These are phyloP conservation scores for Porites australiensis DNA, from an alignment of 64 coral and sea anemone genomes.

Conservation along the genomic window DNA sequence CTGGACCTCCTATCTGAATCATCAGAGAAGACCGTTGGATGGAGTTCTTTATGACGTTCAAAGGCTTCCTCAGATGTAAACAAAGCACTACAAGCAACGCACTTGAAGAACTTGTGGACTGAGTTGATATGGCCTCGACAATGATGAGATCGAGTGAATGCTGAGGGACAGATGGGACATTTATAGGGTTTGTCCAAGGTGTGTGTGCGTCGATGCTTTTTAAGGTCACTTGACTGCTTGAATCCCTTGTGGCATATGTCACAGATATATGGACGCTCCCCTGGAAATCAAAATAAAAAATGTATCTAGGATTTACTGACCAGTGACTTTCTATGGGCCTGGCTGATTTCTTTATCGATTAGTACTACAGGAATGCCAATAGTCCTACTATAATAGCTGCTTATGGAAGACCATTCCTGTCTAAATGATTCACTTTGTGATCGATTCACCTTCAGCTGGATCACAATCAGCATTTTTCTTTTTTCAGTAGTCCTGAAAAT, in stretches of 20 bases:
- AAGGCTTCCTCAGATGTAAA: conserved; percentile 94
- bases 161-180: conserved; percentile 90
- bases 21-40: conserved; percentile 52
- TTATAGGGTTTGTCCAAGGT: conserved; percentile 92
- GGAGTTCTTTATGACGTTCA: conserved; percentile 80
- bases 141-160: conserved; percentile 92
- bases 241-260: conserved; percentile 94
- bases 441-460: no score
- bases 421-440: no score
- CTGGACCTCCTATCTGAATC: neutral
- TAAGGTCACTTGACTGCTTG: conserved; percentile 97
- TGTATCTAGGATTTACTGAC: no score
- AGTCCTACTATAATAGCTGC: no score
- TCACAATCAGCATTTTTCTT: no score
- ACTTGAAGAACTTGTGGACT: conserved; percentile 93
- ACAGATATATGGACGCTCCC: conserved; percentile 95
- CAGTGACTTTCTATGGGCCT: no score
- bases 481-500: no score
- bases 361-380: no score
- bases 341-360: no score
- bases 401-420: no score
- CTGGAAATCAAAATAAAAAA: conserved; percentile 23
- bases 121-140: conserved; percentile 90
- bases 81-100: conserved; percentile 80
- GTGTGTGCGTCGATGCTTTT: conserved; percentile 88